Evolutionary conservation across 1,140 invertebrate genomes (phyloP).

Genomic region (Drosophila athabasca): DNA sequence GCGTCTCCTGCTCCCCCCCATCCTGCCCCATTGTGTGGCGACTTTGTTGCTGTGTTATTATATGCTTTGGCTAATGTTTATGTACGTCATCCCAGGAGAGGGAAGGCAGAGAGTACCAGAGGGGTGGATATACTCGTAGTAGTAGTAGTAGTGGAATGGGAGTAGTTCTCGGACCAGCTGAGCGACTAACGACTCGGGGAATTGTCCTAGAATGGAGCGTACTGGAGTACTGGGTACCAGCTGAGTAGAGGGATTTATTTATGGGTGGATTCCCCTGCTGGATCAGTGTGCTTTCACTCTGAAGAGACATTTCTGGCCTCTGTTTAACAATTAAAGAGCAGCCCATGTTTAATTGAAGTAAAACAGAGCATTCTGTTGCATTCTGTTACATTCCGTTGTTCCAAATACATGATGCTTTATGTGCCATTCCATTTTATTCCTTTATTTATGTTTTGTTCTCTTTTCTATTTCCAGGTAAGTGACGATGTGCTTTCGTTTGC

Average conservation of each 20-base stretch:
- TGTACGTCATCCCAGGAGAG: slow-evolving; percentile 45
- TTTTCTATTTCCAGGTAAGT: slow-evolving; percentile 75
- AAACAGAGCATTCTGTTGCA: too few relatives aligned
- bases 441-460: slow-evolving; percentile 18
- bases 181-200: too few relatives aligned
- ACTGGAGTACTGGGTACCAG: too few relatives aligned
- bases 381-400: too few relatives aligned
- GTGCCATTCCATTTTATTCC: too few relatives aligned
- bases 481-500: slow-evolving; percentile 79
- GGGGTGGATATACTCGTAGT: not conserved
- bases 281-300: not conserved
- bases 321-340: slow-evolving; percentile 10
- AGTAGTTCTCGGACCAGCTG: not conserved
- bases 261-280: not conserved
- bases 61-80: slow-evolving; percentile 51
- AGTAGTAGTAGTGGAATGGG: not conserved
- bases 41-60: slow-evolving; percentile 47
- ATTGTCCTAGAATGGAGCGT: too few relatives aligned
- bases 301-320: not conserved
- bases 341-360: not conserved
- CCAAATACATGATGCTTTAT: too few relatives aligned
- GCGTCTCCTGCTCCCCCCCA: slow-evolving; percentile 49
- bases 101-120: not conserved
- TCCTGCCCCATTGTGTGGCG: not conserved
- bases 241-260: slow-evolving; percentile 4